Conservation (phyloP, 2,113 vertebrate genomes). For the Tachuris rubrigastra region DNA sequence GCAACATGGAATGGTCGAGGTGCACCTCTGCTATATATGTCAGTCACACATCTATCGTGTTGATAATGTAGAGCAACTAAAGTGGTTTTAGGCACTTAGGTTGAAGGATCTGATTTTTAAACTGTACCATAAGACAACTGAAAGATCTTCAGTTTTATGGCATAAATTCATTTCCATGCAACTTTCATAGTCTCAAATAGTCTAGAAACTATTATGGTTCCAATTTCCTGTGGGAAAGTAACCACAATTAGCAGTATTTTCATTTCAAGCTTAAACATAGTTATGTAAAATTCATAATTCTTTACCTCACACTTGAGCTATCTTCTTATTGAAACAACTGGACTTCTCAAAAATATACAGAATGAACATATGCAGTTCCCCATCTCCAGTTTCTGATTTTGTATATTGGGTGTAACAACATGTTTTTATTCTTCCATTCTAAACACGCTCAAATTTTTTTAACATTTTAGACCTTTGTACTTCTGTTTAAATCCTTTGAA, state of each 20-base stretch:
- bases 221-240: not conserved
- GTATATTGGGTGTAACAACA: accelerated
- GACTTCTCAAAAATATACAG: not conserved
- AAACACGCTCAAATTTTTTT: not conserved
- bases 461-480: not conserved
- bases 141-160: not conserved
- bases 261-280: not conserved
- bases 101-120: not conserved
- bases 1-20: not conserved
- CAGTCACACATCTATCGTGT: not conserved
- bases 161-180: not conserved
- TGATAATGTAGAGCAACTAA: not conserved
- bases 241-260: not conserved
- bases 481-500: not conserved
- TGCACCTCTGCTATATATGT: not conserved
- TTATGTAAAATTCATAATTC: not conserved
- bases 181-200: not conserved
- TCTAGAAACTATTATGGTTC: not conserved
- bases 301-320: not conserved
- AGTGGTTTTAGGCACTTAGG: not conserved
- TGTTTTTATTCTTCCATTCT: not conserved
- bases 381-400: not conserved
- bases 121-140: not conserved
- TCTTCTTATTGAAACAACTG: not conserved
- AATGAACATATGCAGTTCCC: accelerated